These are phyloP conservation scores for Crax fasciolata DNA, from an alignment of 2,797 vertebrate species.

Conservation along the genomic window DNA sequence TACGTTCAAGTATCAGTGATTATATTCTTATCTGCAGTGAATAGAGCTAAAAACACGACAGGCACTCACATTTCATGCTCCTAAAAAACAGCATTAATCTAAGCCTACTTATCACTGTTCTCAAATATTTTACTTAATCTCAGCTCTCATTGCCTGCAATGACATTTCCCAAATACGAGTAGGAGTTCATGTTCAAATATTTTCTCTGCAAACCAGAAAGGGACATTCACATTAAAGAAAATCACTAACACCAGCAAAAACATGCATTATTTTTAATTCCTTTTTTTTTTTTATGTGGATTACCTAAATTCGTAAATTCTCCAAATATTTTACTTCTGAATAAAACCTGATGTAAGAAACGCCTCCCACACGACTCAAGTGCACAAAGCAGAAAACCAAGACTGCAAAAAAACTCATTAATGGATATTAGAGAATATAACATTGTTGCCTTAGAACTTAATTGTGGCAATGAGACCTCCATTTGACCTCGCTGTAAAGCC, in stretches of 20 bases:
- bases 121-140: conserved; percentile 1
- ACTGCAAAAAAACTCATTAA: neutral
- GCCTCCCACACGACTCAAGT: neutral
- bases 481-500: neutral
- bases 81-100: conserved; percentile 5
- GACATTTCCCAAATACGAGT: neutral
- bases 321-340: neutral
- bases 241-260: neutral
- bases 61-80: neutral
- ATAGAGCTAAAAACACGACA: neutral
- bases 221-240: neutral
- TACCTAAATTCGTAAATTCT: neutral
- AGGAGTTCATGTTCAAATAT: neutral
- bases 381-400: neutral
- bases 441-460: neutral
- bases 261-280: neutral
- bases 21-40: neutral
- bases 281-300: neutral
- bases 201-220: neutral
- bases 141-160: neutral
- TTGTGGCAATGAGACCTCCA: neutral
- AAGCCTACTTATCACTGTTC: conserved; percentile 11
- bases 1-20: neutral
- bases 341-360: neutral
- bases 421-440: neutral